These are phyloP conservation scores for Nomada ruficornis DNA, from an alignment of 2,888 invertebrate genomes.

Conservation along the genomic window DNA sequence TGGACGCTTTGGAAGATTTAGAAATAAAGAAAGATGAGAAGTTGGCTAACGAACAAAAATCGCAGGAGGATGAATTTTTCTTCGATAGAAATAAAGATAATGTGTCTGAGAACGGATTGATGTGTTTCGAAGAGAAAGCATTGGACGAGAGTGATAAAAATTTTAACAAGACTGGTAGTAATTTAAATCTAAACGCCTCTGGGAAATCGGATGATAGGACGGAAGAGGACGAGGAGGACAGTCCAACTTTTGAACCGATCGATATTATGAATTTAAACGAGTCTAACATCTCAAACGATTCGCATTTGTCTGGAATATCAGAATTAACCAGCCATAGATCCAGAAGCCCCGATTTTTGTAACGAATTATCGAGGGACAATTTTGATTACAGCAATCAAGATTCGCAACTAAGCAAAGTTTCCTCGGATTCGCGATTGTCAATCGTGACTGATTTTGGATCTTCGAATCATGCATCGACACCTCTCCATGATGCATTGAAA, in stretches of 20 bases:
- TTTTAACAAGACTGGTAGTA: slow-evolving; percentile 62
- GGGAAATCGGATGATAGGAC: slow-evolving; percentile 83
- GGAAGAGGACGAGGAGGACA: slow-evolving; percentile 87
- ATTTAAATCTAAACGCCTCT: slow-evolving; percentile 72
- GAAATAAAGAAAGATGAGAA: slow-evolving; percentile 69
- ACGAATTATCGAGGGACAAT: slow-evolving; percentile 82
- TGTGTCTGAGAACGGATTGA: slow-evolving; percentile 84
- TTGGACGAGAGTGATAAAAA: slow-evolving; percentile 53
- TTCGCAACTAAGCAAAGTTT: slow-evolving; percentile 87
- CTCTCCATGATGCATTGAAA: slow-evolving; percentile 71
- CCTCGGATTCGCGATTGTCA: slow-evolving; percentile 87
- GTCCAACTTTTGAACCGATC: slow-evolving; percentile 88
- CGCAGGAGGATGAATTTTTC: slow-evolving; percentile 35
- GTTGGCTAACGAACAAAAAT: slow-evolving; percentile 36
- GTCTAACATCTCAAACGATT: slow-evolving; percentile 86
- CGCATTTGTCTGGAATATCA: slow-evolving; percentile 87
- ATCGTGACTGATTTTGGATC: slow-evolving; percentile 85
- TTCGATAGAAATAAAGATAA: slow-evolving; percentile 46
- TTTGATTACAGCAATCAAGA: slow-evolving; percentile 85
- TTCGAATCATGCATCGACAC: slow-evolving; percentile 82
- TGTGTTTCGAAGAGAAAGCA: slow-evolving; percentile 83
- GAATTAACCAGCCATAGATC: slow-evolving; percentile 86
- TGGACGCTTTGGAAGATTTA: slow-evolving; percentile 72
- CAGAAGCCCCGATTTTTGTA: slow-evolving; percentile 79
- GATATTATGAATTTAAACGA: slow-evolving; percentile 84